These are phyloP conservation scores for Archips xylosteana DNA, from an alignment of 2,888 invertebrate genomes.

Conservation along the genomic window DNA sequence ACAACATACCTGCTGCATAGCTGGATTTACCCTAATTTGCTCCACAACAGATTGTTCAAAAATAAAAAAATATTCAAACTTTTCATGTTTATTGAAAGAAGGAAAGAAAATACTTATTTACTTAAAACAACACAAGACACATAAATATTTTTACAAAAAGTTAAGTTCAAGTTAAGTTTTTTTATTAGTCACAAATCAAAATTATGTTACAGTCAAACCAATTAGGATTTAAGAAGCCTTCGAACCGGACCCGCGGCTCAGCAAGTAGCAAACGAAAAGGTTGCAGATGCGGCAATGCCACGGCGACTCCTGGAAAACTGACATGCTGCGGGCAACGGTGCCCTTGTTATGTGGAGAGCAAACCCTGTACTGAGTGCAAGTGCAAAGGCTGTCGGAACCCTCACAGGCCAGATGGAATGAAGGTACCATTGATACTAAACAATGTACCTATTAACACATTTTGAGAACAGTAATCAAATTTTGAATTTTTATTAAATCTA, in stretches of 20 bases:
- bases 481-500: no score
- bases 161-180: no score
- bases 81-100: no score
- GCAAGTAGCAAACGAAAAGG: conserved; percentile 87
- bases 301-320: conserved; percentile 94
- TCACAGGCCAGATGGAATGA: conserved; percentile 92
- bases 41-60: no score
- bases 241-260: conserved; percentile 75
- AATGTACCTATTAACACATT: not conserved
- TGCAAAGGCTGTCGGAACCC: conserved; percentile 98
- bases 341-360: conserved; percentile 96
- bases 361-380: conserved; percentile 95
- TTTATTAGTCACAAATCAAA: no score
- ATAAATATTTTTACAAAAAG: no score
- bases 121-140: no score
- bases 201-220: conserved; percentile 68
- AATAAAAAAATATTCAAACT: no score
- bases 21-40: no score
- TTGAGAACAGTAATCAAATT: no score
- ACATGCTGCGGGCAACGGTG: conserved; percentile 98
- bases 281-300: conserved; percentile 96
- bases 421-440: conserved; percentile 79
- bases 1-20: no score
- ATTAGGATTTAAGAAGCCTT: conserved; percentile 80
- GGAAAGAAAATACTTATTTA: no score